Conservation (phyloP, 2,113 vertebrate species). For the Bos taurus region ARS-UCD2.0 NC_037342.1:36386001-36386500, state of each 20-base stretch:
- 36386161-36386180: conserved; percentile 3
- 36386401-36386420: not conserved
- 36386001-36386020: not conserved
- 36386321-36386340: not conserved
- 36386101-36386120: not conserved
- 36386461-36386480: not conserved
- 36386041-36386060: conserved; percentile 19
- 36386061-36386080: not conserved
- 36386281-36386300: not conserved
- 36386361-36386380: not conserved
- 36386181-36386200: not conserved
- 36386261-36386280: not conserved
- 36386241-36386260: not conserved
- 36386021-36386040: not conserved
- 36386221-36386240: not conserved
- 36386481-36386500: conserved; percentile 2
- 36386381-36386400: conserved; percentile 11
- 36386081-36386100: not conserved
- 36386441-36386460: not conserved
- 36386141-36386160: not conserved
- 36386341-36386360: not conserved
- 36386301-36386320: not conserved
- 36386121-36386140: not conserved
- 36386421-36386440: not conserved
- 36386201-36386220: not conserved